Evolutionary conservation across 2,797 vertebrate species (phyloP).

Genomic region (Ctenosaura bakeri): DNA sequence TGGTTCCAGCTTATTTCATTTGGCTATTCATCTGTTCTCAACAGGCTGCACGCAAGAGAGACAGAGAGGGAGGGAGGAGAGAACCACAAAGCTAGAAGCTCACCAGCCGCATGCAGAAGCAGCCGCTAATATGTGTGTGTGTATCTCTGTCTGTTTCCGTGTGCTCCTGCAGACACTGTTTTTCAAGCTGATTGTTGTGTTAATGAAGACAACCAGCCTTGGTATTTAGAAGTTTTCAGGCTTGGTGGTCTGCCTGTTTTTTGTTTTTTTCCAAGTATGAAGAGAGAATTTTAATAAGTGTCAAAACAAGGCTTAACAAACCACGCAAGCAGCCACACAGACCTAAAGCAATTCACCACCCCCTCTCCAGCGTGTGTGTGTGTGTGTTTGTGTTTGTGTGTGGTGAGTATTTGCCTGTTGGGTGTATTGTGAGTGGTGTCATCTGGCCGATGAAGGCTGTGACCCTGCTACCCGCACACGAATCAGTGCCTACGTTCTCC

Average conservation of each 20-base stretch:
- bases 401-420: too few relatives aligned
- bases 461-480: too few relatives aligned
- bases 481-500: too few relatives aligned
- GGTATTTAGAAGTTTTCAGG: constrained; percentile 22
- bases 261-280: background rate
- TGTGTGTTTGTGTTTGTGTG: background rate
- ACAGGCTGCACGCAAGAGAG: constrained; percentile 62
- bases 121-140: background rate
- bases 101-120: constrained; percentile 49
- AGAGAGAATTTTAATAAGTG: constrained; percentile 33
- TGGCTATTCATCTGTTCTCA: constrained; percentile 74
- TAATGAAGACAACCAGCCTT: constrained; percentile 47
- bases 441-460: too few relatives aligned
- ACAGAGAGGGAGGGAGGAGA: background rate
- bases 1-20: constrained; percentile 70
- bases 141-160: background rate
- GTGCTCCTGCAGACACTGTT: constrained; percentile 13
- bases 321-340: background rate
- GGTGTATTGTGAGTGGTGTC: too few relatives aligned
- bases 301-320: constrained; percentile 41
- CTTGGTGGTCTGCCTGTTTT: background rate
- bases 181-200: constrained; percentile 27
- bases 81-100: constrained; percentile 61
- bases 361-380: background rate
- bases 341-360: background rate